A percentile compares a stretch with the other conserved stretches of the same genome.
These are phyloP conservation scores for Schizaphis graminum DNA, from an alignment of 2,888 invertebrate species.

Conservation along the genomic window DNA sequence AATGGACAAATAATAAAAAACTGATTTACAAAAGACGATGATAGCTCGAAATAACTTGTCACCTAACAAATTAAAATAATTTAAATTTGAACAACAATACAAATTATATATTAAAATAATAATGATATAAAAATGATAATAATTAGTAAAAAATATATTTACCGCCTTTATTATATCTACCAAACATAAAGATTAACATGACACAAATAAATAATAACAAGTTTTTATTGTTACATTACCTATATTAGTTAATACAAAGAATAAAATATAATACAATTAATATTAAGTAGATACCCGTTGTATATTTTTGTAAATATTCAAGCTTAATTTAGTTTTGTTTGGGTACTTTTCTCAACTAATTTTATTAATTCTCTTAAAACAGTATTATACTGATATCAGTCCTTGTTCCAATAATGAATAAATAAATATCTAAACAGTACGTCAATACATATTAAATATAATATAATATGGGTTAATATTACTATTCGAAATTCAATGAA, in stretches of 20 bases:
- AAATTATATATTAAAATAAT: conserved; percentile 27
- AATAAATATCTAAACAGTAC: neutral
- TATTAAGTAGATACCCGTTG: neutral
- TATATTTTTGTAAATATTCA: neutral
- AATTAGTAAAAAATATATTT: conserved; percentile 11
- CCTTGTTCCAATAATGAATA: neutral
- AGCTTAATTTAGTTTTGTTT: neutral
- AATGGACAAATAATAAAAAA: conserved; percentile 49
- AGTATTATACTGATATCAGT: neutral
- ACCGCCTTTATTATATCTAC: neutral
- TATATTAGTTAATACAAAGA: neutral
- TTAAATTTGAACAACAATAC: conserved; percentile 38
- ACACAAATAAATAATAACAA: conserved; percentile 27
- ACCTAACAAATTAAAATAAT: conserved; percentile 17
- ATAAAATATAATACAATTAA: neutral
- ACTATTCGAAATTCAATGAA: neutral
- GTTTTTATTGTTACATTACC: neutral
- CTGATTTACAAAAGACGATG: conserved; percentile 29
- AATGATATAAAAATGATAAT: conserved; percentile 37
- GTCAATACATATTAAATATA: neutral
- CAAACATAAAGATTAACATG: conserved; percentile 34
- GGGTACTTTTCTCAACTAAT: neutral
- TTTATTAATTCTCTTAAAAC: neutral
- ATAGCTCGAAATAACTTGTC: neutral
- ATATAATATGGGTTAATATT: neutral